A percentile compares a stretch with the other conserved stretches of the same genome.
These are phyloP conservation scores for Trematocara macrostoma DNA, from an alignment of 2,113 vertebrate species.

Conservation along the genomic window DNA sequence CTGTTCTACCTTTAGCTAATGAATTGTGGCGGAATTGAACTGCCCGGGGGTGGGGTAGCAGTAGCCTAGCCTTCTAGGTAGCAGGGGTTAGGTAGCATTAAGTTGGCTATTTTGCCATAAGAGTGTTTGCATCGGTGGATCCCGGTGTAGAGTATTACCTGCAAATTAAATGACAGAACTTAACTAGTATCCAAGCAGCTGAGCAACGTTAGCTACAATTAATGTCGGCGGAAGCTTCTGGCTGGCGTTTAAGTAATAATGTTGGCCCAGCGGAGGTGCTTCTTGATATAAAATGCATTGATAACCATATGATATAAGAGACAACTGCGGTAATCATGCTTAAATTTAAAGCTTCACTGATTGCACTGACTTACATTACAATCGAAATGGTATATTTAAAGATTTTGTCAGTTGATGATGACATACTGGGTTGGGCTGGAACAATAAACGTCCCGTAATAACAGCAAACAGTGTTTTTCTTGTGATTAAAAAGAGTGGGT, in stretches of 20 bases:
- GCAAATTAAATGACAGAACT: neutral
- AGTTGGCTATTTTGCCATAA: slow-evolving; percentile 8
- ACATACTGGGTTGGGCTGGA: slow-evolving; percentile 48
- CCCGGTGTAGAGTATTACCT: neutral
- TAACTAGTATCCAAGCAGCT: neutral
- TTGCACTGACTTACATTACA: neutral
- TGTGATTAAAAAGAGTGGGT: neutral
- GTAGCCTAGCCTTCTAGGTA: slow-evolving; percentile 26
- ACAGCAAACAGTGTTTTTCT: neutral
- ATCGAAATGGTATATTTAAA: neutral
- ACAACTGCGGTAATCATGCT: neutral
- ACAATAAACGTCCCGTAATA: slow-evolving; percentile 40
- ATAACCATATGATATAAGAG: neutral
- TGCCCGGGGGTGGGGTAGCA: slow-evolving; percentile 64
- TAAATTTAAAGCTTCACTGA: too few species aligned
- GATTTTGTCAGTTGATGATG: slow-evolving; percentile 33
- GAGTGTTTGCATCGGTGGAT: neutral
- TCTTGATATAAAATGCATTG: slow-evolving; percentile 30
- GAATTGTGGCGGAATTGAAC: slow-evolving; percentile 35
- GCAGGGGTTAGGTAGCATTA: slow-evolving; percentile 17
- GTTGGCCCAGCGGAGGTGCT: slow-evolving; percentile 34
- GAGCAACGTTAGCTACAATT: neutral
- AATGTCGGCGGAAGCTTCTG: neutral
- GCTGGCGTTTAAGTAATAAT: neutral
- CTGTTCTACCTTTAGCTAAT: neutral